phyloP scores from a whole-genome alignment of 2,888 invertebrate species.

The Tipula lateralis region DNA sequence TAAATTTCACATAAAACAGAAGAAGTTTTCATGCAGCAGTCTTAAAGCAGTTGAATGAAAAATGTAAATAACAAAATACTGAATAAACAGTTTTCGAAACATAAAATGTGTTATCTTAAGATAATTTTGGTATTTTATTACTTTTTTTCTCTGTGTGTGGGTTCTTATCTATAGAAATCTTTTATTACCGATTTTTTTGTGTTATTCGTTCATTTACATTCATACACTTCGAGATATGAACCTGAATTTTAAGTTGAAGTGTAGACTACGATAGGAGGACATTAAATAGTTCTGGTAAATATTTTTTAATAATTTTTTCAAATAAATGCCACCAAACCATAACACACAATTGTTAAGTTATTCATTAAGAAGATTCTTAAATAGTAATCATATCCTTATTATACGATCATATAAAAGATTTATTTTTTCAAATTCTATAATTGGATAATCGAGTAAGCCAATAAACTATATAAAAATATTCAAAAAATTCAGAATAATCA shows the following conservation, averaged over 20 bases:
- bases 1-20: not conserved
- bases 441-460: not conserved
- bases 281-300: not conserved
- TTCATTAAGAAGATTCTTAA: no score
- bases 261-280: not conserved
- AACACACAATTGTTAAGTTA: not conserved
- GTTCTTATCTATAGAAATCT: conserved; percentile 7
- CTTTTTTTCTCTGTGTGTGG: not conserved
- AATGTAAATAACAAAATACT: not conserved
- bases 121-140: not conserved
- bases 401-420: no score
- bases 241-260: not conserved
- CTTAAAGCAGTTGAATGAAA: not conserved
- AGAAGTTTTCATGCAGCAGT: not conserved
- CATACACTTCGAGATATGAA: not conserved
- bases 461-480: not conserved
- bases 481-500: no score
- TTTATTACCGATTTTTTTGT: not conserved
- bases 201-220: not conserved
- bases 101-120: conserved; percentile 1
- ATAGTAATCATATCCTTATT: no score
- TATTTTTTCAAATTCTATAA: not conserved
- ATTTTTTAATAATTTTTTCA: not conserved
- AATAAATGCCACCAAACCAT: not conserved
- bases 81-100: not conserved